Percentiles rank a stretch among this genome's conserved stretches.
phyloP scores from a whole-genome alignment of 2,113 vertebrate species.

The Embiotoca jacksoni region DNA sequence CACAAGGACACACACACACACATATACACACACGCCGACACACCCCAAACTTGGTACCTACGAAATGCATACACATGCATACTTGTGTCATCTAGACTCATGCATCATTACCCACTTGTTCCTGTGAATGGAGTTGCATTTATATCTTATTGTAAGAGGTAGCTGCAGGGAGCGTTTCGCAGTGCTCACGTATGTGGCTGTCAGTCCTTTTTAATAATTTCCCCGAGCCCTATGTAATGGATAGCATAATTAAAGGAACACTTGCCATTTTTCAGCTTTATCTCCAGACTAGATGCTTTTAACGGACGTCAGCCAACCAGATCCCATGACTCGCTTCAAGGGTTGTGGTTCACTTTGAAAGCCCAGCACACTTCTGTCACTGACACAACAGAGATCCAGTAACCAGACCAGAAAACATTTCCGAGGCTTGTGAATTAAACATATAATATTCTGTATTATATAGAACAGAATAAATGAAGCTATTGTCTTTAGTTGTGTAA shows the following conservation, averaged over 20 bases:
- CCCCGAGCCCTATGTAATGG: slow-evolving; percentile 65
- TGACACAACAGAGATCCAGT: slow-evolving; percentile 21
- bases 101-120: slow-evolving; percentile 55
- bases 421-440: slow-evolving; percentile 7
- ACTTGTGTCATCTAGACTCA: slow-evolving; percentile 66
- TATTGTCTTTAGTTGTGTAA: neutral
- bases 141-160: slow-evolving; percentile 24
- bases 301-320: slow-evolving; percentile 38
- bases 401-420: slow-evolving; percentile 13
- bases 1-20: slow-evolving; percentile 9
- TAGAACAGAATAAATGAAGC: slow-evolving; percentile 1
- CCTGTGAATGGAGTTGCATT: slow-evolving; percentile 44
- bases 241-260: slow-evolving; percentile 73
- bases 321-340: slow-evolving; percentile 32
- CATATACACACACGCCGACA: slow-evolving; percentile 22
- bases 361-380: slow-evolving; percentile 11
- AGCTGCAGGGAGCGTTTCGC: slow-evolving; percentile 22
- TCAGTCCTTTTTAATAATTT: slow-evolving; percentile 51
- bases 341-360: slow-evolving; percentile 44
- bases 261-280: slow-evolving; percentile 68
- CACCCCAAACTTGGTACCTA: slow-evolving; percentile 24
- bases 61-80: slow-evolving; percentile 50
- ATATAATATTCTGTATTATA: neutral
- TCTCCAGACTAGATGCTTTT: slow-evolving; percentile 71
- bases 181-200: slow-evolving; percentile 16